Evolutionary conservation across 1,140 invertebrate genomes (phyloP).

Genomic region (Samia ricini): DNA sequence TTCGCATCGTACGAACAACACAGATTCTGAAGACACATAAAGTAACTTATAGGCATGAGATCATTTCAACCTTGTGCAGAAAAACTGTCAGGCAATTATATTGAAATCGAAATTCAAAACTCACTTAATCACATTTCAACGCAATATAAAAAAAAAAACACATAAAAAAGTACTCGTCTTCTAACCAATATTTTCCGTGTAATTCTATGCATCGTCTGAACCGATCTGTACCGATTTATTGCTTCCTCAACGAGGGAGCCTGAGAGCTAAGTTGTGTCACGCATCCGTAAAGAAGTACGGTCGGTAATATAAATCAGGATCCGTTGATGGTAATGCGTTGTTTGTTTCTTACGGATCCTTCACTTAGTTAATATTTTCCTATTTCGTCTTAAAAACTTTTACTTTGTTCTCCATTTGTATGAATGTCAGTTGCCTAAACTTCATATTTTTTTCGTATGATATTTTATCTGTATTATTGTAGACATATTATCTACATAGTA

Average conservation of each 20-base stretch:
- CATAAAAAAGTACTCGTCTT: neutral
- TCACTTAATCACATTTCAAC: too few species aligned
- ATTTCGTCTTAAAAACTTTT: neutral
- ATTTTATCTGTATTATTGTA: too few species aligned
- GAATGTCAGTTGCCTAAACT: too few species aligned
- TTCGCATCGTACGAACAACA: too few species aligned
- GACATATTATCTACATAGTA: too few species aligned
- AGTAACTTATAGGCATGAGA: too few species aligned
- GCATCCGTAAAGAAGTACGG: neutral
- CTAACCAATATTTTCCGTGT: neutral
- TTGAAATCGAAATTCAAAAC: too few species aligned
- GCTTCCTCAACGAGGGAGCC: neutral
- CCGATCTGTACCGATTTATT: neutral
- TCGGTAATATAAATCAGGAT: neutral
- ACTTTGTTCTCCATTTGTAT: neutral
- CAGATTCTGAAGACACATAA: too few species aligned
- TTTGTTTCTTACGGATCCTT: neutral
- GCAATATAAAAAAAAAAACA: neutral
- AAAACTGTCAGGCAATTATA: too few species aligned
- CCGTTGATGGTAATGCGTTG: neutral
- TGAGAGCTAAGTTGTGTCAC: neutral
- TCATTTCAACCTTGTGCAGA: too few species aligned
- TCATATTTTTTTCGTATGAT: too few species aligned
- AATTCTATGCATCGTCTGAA: neutral
- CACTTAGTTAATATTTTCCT: neutral